A percentile compares a stretch with the other conserved stretches of the same genome.
Conservation (phyloP, 2,113 vertebrate genomes). For the Oreochromis tanganicae region DNA sequence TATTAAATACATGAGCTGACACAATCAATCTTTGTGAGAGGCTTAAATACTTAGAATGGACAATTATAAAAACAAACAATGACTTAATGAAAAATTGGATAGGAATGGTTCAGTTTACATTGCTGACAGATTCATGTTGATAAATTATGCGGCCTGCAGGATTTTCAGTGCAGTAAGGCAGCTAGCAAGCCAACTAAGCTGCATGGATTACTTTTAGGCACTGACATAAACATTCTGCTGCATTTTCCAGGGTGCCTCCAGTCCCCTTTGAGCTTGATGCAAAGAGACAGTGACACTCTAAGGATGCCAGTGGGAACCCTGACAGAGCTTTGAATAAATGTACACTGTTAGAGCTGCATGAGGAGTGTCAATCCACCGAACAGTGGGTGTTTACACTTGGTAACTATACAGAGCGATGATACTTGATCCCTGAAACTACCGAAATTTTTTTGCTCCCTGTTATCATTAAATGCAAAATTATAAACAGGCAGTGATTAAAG, state of each 20-base stretch:
- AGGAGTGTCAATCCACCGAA: not conserved
- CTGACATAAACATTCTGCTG: slow-evolving; percentile 56
- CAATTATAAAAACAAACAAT: not conserved
- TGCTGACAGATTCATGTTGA: not conserved
- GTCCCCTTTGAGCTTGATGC: slow-evolving; percentile 48
- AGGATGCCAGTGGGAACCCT: slow-evolving; percentile 45
- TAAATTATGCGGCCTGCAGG: not conserved
- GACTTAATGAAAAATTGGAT: not conserved
- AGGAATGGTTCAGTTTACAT: not conserved
- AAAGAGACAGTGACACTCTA: slow-evolving; percentile 46
- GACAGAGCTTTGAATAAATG: slow-evolving; percentile 46
- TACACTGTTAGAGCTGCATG: not conserved
- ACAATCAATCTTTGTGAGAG: not conserved
- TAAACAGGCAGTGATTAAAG: not conserved
- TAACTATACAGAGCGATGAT: not conserved
- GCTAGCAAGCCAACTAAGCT: slow-evolving; percentile 11
- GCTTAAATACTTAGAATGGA: not conserved
- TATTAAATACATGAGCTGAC: not conserved
- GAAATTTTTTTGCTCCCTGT: not conserved
- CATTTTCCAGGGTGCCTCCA: slow-evolving; percentile 31
- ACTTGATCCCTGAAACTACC: not conserved
- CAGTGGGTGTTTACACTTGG: not conserved
- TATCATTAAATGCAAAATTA: not conserved
- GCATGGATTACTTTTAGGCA: slow-evolving; percentile 43
- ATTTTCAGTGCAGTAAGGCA: not conserved